Percentiles rank a stretch among this genome's conserved stretches.
phyloP scores from a whole-genome alignment of 2,888 invertebrate species.

The Drosophila prostipennis region DNA sequence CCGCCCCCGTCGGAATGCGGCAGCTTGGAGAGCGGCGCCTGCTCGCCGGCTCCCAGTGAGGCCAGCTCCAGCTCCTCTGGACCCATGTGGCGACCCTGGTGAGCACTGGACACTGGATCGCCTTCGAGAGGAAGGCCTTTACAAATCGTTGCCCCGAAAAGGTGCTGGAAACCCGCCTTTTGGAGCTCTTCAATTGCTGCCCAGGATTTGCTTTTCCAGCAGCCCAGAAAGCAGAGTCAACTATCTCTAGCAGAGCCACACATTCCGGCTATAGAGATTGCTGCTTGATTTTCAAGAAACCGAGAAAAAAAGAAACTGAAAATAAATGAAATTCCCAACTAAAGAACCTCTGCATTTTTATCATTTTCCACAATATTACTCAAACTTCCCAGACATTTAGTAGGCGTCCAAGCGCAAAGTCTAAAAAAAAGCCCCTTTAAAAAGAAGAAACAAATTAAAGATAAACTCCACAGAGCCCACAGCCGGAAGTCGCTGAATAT shows the following conservation, averaged over 20 bases:
- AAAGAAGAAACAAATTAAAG: slow-evolving; percentile 27
- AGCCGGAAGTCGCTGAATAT: slow-evolving; percentile 81
- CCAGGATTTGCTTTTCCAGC: slow-evolving; percentile 3
- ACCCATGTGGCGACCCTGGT: slow-evolving; percentile 84
- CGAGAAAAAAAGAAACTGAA: not conserved
- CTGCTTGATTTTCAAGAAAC: not conserved
- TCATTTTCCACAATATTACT: slow-evolving; percentile 22
- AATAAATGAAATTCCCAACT: slow-evolving; percentile 19
- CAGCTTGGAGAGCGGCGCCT: slow-evolving; percentile 82
- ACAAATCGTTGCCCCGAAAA: slow-evolving; percentile 11
- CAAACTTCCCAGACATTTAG: slow-evolving; percentile 48
- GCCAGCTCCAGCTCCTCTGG: slow-evolving; percentile 67
- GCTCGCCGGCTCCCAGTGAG: slow-evolving; percentile 83
- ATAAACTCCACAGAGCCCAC: slow-evolving; percentile 59
- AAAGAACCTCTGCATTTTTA: slow-evolving; percentile 8
- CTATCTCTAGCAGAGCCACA: slow-evolving; percentile 27
- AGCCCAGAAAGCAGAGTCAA: not conserved
- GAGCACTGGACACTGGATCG: slow-evolving; percentile 51
- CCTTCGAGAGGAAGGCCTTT: slow-evolving; percentile 44
- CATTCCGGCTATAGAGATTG: slow-evolving; percentile 19
- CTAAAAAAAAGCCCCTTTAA: slow-evolving; percentile 24
- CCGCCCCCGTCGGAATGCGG: slow-evolving; percentile 84
- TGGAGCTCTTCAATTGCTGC: slow-evolving; percentile 2
- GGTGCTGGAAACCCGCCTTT: slow-evolving; percentile 31
- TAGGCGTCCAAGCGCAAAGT: slow-evolving; percentile 46